These are phyloP conservation scores for Chaenodraco wilsoni DNA, from an alignment of 2,797 vertebrate genomes.

Conservation along the genomic window DNA sequence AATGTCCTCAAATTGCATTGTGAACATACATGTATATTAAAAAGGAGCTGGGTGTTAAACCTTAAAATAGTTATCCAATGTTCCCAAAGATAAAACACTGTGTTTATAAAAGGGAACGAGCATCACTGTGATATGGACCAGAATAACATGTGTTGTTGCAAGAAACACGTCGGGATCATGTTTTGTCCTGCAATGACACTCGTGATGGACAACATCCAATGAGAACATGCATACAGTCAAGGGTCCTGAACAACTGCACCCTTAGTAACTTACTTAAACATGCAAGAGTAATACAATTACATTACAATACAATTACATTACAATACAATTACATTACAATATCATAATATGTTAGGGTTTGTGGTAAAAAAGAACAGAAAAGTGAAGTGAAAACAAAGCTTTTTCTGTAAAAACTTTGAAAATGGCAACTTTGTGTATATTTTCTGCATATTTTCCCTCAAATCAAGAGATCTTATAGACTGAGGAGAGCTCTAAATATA, in stretches of 20 bases:
- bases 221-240: slow-evolving; percentile 49
- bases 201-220: not conserved
- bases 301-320: too few species aligned
- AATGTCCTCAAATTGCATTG: not conserved
- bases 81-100: not conserved
- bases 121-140: not conserved
- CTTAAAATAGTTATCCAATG: not conserved
- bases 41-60: not conserved
- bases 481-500: too few species aligned
- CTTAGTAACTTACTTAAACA: too few species aligned
- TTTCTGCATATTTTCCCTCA: too few species aligned
- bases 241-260: not conserved
- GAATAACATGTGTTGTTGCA: slow-evolving; percentile 9
- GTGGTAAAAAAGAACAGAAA: too few species aligned
- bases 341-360: too few species aligned
- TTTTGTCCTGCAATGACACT: not conserved
- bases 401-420: too few species aligned
- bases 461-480: too few species aligned
- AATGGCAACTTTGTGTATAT: too few species aligned
- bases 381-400: too few species aligned
- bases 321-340: too few species aligned
- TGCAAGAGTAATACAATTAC: too few species aligned
- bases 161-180: not conserved
- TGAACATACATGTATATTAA: not conserved
- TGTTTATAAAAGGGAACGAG: not conserved